Base-by-base conservation (phyloP, 2,888 invertebrate species). In the Cylindroiulus punctatus region DNA sequence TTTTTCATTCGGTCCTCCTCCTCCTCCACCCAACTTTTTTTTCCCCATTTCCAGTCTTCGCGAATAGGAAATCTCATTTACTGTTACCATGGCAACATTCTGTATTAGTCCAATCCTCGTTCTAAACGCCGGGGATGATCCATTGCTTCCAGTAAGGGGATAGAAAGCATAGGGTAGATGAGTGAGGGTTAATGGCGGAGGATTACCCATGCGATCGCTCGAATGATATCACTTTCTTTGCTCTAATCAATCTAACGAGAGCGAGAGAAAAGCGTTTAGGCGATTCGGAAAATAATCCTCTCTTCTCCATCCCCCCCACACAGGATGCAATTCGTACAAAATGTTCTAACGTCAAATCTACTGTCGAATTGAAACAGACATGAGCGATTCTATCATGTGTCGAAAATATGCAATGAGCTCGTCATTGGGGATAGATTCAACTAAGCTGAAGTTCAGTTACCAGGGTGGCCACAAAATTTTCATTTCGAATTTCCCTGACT, bases 221-320 rank as follows among this genome's bases (percentile, higher is more conserved):
- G 26, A 65, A 65, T 65, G 65, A 65, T 26, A 65, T 26, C 26
- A 26, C 65, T 65, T 65, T 65, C 26, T 65, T 65, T 47, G 12
- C 65, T 22, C 65, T 65, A 65, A 65, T 65, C 65, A 65, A 65
- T 65, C 65, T 65, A 65, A 65, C 65, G 65, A 65, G 65, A 65
- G 65, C 65, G 65, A 65, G 65, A 65, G 65, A 65, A 26, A 65
- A 26, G 26, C n/a, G 65, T 65, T 65, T 65, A 65, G 65, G 12
- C 5, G 65, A 65, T 65, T 65, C n/a, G n/a, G 26, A 65, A 65
- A 65, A 65, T 65, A 26, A 26, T 26, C 65, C 65, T 65, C 65
- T 65, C 57, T n/a, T 57, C 57, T 57, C 57, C 12, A 57, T 57
- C 14, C 47, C 47, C 65, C 65, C 65, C 65, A 26, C 26, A 10